phyloP scores from a whole-genome alignment of 2,888 invertebrate genomes.

The Cybosia mesomella region DNA sequence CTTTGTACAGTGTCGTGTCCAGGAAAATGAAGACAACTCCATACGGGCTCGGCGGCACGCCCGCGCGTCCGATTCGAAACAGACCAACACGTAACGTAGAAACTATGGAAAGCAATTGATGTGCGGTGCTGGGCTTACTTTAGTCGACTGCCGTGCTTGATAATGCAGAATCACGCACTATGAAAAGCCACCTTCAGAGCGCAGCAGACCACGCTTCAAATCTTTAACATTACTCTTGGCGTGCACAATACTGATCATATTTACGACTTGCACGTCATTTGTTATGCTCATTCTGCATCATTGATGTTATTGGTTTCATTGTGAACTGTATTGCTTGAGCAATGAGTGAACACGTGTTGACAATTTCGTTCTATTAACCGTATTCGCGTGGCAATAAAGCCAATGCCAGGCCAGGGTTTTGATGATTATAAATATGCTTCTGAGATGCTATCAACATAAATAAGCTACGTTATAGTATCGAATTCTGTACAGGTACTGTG shows the following conservation, averaged over 20 bases:
- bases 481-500: neutral
- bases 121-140: no score
- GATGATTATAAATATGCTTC: neutral
- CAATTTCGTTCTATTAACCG: conserved; percentile 22
- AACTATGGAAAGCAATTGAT: neutral
- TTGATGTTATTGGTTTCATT: conserved; percentile 44
- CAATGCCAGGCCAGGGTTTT: neutral
- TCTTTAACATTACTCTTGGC: conserved; percentile 31
- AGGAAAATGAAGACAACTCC: no score
- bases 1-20: no score
- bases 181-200: neutral
- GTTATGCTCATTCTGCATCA: conserved; percentile 34
- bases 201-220: neutral
- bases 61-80: no score
- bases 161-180: neutral
- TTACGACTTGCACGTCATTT: conserved; percentile 40
- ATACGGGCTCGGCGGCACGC: no score
- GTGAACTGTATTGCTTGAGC: conserved; percentile 29
- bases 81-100: no score
- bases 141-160: no score
- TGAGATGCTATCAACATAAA: neutral
- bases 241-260: conserved; percentile 33
- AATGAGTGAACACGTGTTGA: conserved; percentile 36
- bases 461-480: neutral
- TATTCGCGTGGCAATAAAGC: conserved; percentile 6